A percentile compares a stretch with the other conserved stretches of the same genome.
Conservation (phyloP, 64 coral and sea anemone genomes). For the Cladopsammia gracilis region DNA sequence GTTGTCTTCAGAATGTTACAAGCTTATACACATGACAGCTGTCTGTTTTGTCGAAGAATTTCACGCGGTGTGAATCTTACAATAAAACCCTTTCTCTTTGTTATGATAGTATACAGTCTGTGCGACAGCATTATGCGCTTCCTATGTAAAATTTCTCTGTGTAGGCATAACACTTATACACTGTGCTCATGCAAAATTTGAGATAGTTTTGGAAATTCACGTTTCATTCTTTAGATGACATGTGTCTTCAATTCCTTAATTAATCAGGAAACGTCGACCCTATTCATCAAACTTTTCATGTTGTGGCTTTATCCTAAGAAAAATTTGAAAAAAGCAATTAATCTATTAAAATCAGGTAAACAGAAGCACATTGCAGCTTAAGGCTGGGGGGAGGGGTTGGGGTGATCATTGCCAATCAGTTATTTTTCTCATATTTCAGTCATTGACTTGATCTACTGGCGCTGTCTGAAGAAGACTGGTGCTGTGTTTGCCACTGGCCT, state of each 20-base stretch:
- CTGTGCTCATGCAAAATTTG: not conserved
- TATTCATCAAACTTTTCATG: too few species aligned
- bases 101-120: not conserved
- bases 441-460: constrained; percentile 98
- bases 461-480: constrained; percentile 87
- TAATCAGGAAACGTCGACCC: too few species aligned
- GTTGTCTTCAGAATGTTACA: not conserved
- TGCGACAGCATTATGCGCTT: not conserved
- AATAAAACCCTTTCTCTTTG: not conserved
- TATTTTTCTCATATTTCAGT: constrained; percentile 52
- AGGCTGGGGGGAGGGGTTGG: too few species aligned
- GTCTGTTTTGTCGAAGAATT: not conserved
- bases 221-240: too few species aligned
- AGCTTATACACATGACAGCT: not conserved
- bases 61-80: not conserved
- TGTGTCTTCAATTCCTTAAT: too few species aligned
- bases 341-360: too few species aligned
- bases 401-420: too few species aligned
- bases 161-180: not conserved
- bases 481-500: constrained; percentile 71
- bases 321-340: too few species aligned
- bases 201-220: not conserved
- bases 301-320: too few species aligned
- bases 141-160: not conserved
- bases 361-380: too few species aligned